Conservation (phyloP, 1,140 invertebrate genomes). For the Drosophila watanabei region DNA sequence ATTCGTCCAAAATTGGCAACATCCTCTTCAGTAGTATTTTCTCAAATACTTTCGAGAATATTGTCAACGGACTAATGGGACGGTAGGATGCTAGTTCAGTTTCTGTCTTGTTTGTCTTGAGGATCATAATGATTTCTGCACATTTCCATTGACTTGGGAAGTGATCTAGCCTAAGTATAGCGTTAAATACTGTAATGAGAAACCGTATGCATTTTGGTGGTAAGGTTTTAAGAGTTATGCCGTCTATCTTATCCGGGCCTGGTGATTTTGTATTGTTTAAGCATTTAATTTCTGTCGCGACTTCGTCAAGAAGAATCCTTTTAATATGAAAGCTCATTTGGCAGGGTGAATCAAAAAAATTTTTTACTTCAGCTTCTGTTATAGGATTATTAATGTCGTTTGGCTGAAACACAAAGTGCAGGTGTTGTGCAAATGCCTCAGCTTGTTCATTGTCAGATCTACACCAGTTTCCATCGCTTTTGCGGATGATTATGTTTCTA, state of each 20-base stretch:
- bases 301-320: background rate
- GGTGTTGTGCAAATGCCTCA: background rate
- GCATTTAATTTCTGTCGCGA: background rate
- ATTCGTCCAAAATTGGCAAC: no score
- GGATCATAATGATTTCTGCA: background rate
- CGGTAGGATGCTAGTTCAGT: no score
- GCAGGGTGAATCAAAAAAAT: background rate
- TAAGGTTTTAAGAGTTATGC: background rate
- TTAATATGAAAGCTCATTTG: background rate
- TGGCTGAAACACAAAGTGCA: background rate
- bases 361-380: background rate
- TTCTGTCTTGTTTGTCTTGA: background rate
- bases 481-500: background rate
- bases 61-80: no score
- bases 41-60: no score
- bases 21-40: no score
- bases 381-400: background rate
- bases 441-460: background rate
- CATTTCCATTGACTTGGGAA: constrained; percentile 1
- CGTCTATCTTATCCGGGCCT: background rate
- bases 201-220: background rate
- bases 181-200: background rate
- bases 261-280: background rate
- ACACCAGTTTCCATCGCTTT: background rate
- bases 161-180: background rate